phyloP scores from a whole-genome alignment of 2,888 invertebrate genomes.

The Biston stratarius region DNA sequence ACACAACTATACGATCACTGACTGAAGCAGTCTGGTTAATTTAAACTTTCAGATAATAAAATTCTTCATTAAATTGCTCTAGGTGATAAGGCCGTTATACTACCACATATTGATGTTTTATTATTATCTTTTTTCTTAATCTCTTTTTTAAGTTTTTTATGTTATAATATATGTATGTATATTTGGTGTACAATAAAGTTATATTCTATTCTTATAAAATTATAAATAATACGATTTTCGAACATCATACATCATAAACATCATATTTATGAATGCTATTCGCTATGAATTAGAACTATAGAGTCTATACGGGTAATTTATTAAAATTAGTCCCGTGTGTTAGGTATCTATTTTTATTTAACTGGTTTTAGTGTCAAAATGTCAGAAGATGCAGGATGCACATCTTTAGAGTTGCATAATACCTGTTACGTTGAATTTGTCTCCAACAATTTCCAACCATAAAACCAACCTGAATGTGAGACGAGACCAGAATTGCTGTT shows the following conservation, averaged over 20 bases:
- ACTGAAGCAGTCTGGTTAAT: not conserved
- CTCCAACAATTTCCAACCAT: constrained; percentile 9
- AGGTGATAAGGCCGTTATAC: no score
- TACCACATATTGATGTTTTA: no score
- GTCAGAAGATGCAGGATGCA: constrained; percentile 9
- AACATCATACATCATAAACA: no score
- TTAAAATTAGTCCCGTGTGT: no score
- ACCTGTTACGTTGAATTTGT: constrained; percentile 17
- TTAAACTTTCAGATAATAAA: not conserved
- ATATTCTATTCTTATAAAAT: not conserved
- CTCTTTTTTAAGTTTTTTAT: no score
- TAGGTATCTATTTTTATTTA: not conserved
- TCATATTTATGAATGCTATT: no score
- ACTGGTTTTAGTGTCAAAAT: not conserved
- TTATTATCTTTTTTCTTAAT: no score
- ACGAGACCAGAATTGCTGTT: constrained; percentile 37
- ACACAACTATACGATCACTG: constrained; percentile 25
- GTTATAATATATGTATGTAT: no score
- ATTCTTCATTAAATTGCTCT: not conserved
- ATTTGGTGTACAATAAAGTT: no score
- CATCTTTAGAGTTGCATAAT: constrained; percentile 13
- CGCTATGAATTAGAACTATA: no score
- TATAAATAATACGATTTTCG: no score
- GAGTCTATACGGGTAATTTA: no score
- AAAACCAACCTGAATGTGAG: constrained; percentile 33